phyloP scores from a whole-genome alignment of 2,797 vertebrate species.

The Myoxocephalus aenaeus region DNA sequence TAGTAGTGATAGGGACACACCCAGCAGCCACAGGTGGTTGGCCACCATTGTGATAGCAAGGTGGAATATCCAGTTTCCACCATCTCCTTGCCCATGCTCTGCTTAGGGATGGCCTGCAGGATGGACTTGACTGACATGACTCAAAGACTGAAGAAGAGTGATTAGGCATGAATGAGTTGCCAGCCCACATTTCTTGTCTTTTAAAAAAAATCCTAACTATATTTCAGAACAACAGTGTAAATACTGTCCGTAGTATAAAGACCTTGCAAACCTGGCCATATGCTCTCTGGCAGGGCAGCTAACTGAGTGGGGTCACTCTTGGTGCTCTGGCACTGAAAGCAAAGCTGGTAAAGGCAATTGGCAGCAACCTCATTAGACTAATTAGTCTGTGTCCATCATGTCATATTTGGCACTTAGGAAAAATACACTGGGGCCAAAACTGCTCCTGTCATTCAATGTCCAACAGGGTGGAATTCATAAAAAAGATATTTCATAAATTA shows the following conservation, averaged over 20 bases:
- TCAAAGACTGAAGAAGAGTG: neutral
- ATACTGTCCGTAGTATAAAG: neutral
- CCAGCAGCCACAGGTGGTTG: constrained; percentile 5
- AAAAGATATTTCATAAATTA: neutral
- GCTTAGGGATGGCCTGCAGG: neutral
- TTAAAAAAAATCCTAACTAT: neutral
- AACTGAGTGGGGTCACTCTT: neutral
- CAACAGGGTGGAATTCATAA: neutral
- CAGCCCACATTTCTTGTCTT: neutral
- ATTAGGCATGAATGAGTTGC: neutral
- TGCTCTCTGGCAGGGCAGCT: neutral
- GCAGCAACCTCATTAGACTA: constrained; percentile 24
- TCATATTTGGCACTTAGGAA: constrained; percentile 9
- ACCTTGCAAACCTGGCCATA: neutral
- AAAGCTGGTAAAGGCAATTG: constrained; percentile 3
- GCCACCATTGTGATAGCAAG: neutral
- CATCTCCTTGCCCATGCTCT: neutral
- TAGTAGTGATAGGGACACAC: constrained; percentile 8
- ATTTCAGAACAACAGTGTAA: neutral
- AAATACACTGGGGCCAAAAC: constrained; percentile 5
- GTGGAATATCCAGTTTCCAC: constrained; percentile 16
- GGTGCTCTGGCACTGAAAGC: constrained; percentile 13
- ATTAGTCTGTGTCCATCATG: constrained; percentile 21
- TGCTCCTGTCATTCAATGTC: neutral
- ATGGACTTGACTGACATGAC: neutral